phyloP scores from a whole-genome alignment of 2,888 invertebrate genomes.

The Ormyrus nitidulus region DNA sequence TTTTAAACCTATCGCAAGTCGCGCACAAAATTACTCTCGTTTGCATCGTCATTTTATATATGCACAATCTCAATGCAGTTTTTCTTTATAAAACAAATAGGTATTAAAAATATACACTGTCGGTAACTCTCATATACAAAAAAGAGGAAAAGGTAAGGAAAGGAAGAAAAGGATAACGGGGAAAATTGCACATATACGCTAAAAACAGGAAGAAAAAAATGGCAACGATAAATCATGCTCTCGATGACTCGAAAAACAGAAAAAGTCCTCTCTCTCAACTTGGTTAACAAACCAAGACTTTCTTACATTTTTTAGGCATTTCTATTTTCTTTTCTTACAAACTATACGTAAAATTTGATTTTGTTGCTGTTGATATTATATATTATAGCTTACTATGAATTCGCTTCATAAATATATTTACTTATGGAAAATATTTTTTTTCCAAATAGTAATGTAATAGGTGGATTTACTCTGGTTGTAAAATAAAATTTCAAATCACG shows the following conservation, averaged over 20 bases:
- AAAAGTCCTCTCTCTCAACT: slow-evolving; percentile 55
- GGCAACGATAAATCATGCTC: slow-evolving; percentile 69
- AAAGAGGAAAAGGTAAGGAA: slow-evolving; percentile 13
- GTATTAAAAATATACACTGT: slow-evolving; percentile 73
- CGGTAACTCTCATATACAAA: slow-evolving; percentile 74
- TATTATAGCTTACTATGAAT: slow-evolving; percentile 44
- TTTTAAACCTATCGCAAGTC: slow-evolving; percentile 41
- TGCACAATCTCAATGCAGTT: slow-evolving; percentile 47
- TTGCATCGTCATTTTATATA: slow-evolving; percentile 46
- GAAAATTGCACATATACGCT: slow-evolving; percentile 69
- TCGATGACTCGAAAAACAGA: slow-evolving; percentile 58
- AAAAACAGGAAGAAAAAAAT: slow-evolving; percentile 56
- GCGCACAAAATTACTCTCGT: slow-evolving; percentile 49
- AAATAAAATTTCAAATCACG: slow-evolving; percentile 28
- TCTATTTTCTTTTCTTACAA: slow-evolving; percentile 24
- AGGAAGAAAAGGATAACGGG: slow-evolving; percentile 7
- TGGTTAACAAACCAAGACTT: slow-evolving; percentile 17
- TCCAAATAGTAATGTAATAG: slow-evolving; percentile 22
- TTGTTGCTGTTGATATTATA: slow-evolving; percentile 54
- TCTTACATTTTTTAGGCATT: slow-evolving; percentile 27
- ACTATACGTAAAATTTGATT: slow-evolving; percentile 48
- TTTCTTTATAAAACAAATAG: slow-evolving; percentile 68
- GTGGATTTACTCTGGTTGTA: slow-evolving; percentile 45
- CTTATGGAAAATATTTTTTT: slow-evolving; percentile 24
- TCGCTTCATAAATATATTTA: slow-evolving; percentile 22